A percentile compares a stretch with the other conserved stretches of the same genome.
Evolutionary conservation across 1,140 invertebrate genomes (phyloP).

Genomic region (Leptinotarsa lineolata): DNA sequence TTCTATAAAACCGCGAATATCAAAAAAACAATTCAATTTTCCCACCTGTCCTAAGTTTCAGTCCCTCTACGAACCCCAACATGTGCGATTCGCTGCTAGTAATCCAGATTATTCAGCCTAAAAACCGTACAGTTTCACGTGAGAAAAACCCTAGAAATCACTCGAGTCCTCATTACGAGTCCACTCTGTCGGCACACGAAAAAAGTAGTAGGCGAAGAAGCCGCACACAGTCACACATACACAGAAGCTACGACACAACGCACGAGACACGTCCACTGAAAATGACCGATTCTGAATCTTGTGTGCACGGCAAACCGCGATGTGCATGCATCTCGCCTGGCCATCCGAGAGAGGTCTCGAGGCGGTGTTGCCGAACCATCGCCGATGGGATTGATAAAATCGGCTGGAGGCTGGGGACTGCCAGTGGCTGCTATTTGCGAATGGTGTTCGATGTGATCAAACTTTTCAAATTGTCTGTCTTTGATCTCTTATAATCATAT

Average conservation of each 20-base stretch:
- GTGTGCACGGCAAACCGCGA: constrained; percentile 14
- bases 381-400: neutral
- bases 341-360: constrained; percentile 13
- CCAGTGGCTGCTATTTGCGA: neutral
- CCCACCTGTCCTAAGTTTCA: constrained; percentile 23
- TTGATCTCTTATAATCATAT: too few relatives aligned
- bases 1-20: neutral
- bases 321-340: constrained; percentile 7
- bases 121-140: neutral
- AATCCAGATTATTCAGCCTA: neutral
- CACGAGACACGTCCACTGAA: constrained; percentile 9
- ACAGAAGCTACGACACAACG: constrained; percentile 11
- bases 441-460: too few relatives aligned
- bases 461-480: too few relatives aligned
- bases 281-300: constrained; percentile 18
- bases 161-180: neutral
- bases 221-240: neutral
- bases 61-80: constrained; percentile 20
- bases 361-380: constrained; percentile 4
- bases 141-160: neutral
- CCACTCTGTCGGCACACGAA: neutral
- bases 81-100: neutral
- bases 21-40: neutral
- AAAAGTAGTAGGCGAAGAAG: neutral
- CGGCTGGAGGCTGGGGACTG: neutral